Percentiles rank a stretch among this genome's conserved stretches.
These are phyloP conservation scores for Phaonia tiefii DNA, from an alignment of 2,888 invertebrate species.

Conservation along the genomic window DNA sequence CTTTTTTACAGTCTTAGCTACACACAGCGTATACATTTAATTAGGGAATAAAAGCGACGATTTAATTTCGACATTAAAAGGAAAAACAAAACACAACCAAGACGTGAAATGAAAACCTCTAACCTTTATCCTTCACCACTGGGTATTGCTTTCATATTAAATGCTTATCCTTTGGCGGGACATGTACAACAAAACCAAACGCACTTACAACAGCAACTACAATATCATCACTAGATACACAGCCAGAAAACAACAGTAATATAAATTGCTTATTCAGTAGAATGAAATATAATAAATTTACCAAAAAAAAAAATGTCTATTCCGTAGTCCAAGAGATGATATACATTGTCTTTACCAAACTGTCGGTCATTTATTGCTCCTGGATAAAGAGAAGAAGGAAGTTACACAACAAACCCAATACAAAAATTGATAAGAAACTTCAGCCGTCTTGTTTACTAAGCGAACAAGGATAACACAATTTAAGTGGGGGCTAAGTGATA, in stretches of 20 bases:
- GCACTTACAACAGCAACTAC: neutral
- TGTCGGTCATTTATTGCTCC: slow-evolving; percentile 1
- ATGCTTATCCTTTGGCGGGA: slow-evolving; percentile 24
- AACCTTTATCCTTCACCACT: too few relatives aligned
- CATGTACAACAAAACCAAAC: neutral
- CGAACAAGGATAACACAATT: slow-evolving; percentile 3
- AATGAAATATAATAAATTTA: too few relatives aligned
- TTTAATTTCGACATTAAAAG: too few relatives aligned
- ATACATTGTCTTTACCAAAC: neutral
- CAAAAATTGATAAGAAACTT: neutral
- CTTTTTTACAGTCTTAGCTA: too few relatives aligned
- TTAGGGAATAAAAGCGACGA: too few relatives aligned
- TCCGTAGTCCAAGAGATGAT: too few relatives aligned
- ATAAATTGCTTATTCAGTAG: slow-evolving; percentile 17
- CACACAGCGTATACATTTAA: too few relatives aligned
- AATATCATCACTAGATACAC: neutral
- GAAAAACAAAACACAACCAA: too few relatives aligned
- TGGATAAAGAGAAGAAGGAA: neutral
- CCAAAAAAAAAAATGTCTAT: slow-evolving; percentile 1
- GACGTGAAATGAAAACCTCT: too few relatives aligned
- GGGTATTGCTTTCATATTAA: slow-evolving; percentile 29
- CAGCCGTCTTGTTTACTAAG: neutral
- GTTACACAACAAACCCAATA: slow-evolving; percentile 5
- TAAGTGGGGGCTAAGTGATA: neutral
- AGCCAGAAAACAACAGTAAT: neutral